Conservation (phyloP, 2,888 invertebrate genomes). For the Timandra comae region DNA sequence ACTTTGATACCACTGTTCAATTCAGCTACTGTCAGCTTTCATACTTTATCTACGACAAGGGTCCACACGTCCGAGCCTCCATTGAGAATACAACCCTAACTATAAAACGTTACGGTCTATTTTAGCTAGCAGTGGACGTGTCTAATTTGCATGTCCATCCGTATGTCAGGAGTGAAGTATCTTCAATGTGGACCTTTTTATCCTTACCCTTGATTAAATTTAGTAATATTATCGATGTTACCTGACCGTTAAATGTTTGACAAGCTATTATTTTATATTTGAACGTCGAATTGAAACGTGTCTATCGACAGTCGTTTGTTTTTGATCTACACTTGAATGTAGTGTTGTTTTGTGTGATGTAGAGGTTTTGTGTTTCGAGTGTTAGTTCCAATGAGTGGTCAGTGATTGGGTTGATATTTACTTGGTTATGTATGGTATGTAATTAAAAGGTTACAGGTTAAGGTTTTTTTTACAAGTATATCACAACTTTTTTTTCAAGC, state of each 20-base stretch:
- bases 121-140: constrained; percentile 10
- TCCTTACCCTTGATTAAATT: constrained; percentile 24
- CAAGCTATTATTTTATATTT: no score
- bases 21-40: constrained; percentile 33
- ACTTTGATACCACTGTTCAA: constrained; percentile 23
- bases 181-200: constrained; percentile 29
- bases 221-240: constrained; percentile 13
- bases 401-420: no score
- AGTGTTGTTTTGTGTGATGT: no score
- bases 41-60: constrained; percentile 27
- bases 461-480: no score
- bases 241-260: neutral
- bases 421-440: no score
- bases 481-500: no score
- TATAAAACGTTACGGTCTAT: constrained; percentile 4
- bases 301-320: no score
- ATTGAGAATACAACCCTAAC: constrained; percentile 13
- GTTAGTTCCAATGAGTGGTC: no score
- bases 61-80: constrained; percentile 17
- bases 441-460: no score
- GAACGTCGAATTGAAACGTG: no score
- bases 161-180: constrained; percentile 33
- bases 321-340: no score
- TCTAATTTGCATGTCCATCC: constrained; percentile 39
- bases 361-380: no score